These are phyloP conservation scores for Oreonectes daqikongensis DNA, from an alignment of 2,797 vertebrate genomes.

Conservation along the genomic window DNA sequence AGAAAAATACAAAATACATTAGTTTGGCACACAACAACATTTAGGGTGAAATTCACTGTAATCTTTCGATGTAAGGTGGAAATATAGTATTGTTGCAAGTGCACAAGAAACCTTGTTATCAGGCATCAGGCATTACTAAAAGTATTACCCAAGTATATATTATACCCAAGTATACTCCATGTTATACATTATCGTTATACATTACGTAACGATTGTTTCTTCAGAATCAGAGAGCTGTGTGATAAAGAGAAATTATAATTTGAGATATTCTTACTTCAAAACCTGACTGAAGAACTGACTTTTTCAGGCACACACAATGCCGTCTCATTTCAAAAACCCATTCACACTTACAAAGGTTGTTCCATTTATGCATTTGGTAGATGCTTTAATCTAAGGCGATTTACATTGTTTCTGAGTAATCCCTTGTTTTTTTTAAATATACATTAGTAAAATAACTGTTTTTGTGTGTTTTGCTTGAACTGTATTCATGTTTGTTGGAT, in stretches of 20 bases:
- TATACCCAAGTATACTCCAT: too few relatives aligned
- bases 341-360: background rate
- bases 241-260: background rate
- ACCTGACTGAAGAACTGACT: background rate
- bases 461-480: too few relatives aligned
- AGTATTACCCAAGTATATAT: too few relatives aligned
- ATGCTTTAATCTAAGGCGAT: too few relatives aligned
- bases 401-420: too few relatives aligned
- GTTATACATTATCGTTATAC: too few relatives aligned
- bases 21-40: background rate
- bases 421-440: too few relatives aligned
- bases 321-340: background rate
- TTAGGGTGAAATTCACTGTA: background rate
- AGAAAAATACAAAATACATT: conserved; percentile 25
- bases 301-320: background rate
- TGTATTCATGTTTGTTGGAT: background rate
- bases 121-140: background rate
- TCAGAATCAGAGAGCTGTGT: too few relatives aligned
- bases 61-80: background rate
- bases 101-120: background rate
- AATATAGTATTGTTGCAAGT: background rate
- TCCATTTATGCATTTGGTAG: too few relatives aligned
- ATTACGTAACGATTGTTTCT: too few relatives aligned
- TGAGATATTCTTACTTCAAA: background rate
- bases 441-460: too few relatives aligned